These are phyloP conservation scores for Lithodes maja DNA, from an alignment of 2,888 invertebrate genomes.

Conservation along the genomic window DNA sequence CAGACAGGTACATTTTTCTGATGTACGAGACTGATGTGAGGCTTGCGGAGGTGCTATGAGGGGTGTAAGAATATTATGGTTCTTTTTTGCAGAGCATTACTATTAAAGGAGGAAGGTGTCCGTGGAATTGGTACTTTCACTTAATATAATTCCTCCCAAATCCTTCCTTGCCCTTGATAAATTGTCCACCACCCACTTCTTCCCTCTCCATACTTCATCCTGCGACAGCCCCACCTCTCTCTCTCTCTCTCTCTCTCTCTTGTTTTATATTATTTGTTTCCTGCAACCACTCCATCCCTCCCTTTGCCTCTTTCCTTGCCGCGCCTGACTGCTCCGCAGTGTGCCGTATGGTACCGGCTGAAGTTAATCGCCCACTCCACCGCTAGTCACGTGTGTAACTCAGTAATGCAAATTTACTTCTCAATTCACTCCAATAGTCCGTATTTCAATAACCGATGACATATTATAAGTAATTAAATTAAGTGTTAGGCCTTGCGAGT, in stretches of 20 bases:
- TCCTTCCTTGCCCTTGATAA: no score
- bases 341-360: conserved; percentile 60
- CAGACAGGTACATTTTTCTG: no score
- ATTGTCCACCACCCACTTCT: not conserved
- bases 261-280: not conserved
- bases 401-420: not conserved
- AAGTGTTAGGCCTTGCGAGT: no score
- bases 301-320: conserved; percentile 20
- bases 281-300: not conserved
- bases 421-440: not conserved
- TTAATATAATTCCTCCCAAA: no score
- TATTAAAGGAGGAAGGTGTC: no score
- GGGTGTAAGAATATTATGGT: no score
- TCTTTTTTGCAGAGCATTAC: no score
- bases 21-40: no score
- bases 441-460: not conserved
- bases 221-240: conserved; percentile 3
- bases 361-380: conserved; percentile 32
- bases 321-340: conserved; percentile 59
- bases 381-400: not conserved
- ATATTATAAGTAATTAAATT: no score
- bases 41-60: no score
- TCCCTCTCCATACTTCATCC: not conserved
- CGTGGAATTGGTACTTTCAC: no score
- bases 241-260: not conserved